Conservation (phyloP, 1,140 invertebrate species). For the Linepithema humile region DNA sequence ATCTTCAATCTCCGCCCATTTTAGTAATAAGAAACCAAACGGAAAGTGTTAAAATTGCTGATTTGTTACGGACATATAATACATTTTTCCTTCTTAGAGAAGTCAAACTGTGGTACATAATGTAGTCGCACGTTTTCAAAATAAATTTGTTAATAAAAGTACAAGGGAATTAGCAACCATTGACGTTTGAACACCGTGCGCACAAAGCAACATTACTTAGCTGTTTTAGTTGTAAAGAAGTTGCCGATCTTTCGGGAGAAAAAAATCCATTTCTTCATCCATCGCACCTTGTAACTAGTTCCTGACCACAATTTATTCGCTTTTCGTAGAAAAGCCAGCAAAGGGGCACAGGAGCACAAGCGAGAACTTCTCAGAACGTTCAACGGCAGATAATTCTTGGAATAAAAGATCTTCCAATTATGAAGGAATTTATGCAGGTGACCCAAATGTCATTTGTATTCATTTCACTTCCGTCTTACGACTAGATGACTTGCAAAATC, state of each 20-base stretch:
- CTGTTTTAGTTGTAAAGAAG: slow-evolving; percentile 57
- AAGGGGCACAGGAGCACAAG: slow-evolving; percentile 48
- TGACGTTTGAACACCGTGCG: no score
- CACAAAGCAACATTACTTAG: slow-evolving; percentile 72
- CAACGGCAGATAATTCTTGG: slow-evolving; percentile 75
- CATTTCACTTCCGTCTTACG: slow-evolving; percentile 69
- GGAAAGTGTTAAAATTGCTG: neutral
- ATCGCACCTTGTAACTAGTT: neutral
- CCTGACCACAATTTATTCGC: slow-evolving; percentile 50
- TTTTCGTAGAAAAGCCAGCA: slow-evolving; percentile 47
- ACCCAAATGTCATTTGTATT: slow-evolving; percentile 78
- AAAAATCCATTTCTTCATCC: neutral
- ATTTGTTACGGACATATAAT: slow-evolving; percentile 64
- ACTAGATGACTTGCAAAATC: slow-evolving; percentile 3
- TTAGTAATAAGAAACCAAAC: slow-evolving; percentile 32
- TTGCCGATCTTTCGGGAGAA: neutral
- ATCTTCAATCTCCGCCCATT: no score
- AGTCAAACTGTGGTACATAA: slow-evolving; percentile 4
- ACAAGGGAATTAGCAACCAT: slow-evolving; percentile 70
- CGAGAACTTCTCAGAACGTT: slow-evolving; percentile 62
- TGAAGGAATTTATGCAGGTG: slow-evolving; percentile 73
- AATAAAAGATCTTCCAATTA: slow-evolving; percentile 79
- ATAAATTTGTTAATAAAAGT: slow-evolving; percentile 61
- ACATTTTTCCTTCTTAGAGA: neutral
- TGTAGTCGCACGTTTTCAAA: slow-evolving; percentile 53